Conservation (phyloP, 2,113 vertebrate genomes). For the Anoplopoma fimbria region DNA sequence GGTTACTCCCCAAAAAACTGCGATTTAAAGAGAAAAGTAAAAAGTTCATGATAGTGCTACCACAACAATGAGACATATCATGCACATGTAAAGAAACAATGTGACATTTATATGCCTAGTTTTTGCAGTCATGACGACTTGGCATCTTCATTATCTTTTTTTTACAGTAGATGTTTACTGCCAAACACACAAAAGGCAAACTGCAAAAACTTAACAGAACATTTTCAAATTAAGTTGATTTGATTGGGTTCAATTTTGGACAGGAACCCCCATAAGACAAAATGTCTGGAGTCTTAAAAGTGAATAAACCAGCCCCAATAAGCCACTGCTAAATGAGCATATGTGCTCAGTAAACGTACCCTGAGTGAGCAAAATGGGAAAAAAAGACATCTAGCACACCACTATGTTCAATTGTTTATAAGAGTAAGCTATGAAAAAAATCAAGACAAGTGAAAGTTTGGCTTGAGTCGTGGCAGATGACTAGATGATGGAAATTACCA, state of each 20-base stretch:
- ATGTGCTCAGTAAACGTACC: background rate
- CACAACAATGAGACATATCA: no score
- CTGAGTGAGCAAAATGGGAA: background rate
- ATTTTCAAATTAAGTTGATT: background rate
- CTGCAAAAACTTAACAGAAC: background rate
- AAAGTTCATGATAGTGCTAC: no score
- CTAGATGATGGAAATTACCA: background rate
- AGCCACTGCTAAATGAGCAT: background rate
- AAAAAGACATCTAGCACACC: background rate
- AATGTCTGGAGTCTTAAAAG: background rate
- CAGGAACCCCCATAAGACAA: background rate
- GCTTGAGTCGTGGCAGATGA: background rate
- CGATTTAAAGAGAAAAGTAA: no score
- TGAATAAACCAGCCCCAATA: background rate
- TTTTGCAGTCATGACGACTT: no score
- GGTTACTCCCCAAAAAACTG: no score
- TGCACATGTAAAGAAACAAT: no score
- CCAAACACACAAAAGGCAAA: background rate
- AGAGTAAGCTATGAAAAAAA: background rate
- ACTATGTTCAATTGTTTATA: background rate
- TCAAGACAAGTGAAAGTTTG: no score
- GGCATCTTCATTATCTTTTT: no score
- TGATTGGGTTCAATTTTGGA: background rate
- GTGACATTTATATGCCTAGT: no score
- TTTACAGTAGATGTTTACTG: background rate